Conservation (phyloP, 2,113 vertebrate genomes). For the Nannospalax galili region DNA sequence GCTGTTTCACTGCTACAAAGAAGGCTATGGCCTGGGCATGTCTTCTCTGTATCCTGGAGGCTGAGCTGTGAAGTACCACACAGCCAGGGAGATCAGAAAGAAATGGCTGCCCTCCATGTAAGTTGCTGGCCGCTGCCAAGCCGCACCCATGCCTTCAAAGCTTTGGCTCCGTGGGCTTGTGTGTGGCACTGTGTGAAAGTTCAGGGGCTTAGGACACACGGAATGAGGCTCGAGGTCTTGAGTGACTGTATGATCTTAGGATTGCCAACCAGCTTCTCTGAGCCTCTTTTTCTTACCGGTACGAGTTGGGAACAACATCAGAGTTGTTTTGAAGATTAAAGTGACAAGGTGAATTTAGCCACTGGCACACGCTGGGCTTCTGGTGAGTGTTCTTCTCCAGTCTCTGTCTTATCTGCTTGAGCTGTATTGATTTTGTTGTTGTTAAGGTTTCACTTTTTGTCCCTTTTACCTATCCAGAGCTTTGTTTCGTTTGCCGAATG, state of each 20-base stretch:
- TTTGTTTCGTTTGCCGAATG: not conserved
- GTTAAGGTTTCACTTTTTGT: not conserved
- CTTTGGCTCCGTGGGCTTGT: too few relatives aligned
- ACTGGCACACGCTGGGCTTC: too few relatives aligned
- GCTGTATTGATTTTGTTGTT: not conserved
- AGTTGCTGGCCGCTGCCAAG: too few relatives aligned
- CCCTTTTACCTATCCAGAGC: not conserved
- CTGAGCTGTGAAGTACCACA: accelerated
- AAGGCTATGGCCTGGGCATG: not conserved
- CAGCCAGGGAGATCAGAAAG: not conserved
- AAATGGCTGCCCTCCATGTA: accelerated
- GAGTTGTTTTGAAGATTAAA: not conserved
- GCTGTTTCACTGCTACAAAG: not conserved
- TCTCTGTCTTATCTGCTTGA: not conserved
- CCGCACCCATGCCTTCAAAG: not conserved
- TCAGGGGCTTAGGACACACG: not conserved
- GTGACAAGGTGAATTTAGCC: not conserved
- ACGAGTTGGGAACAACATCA: not conserved
- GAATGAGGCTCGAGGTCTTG: not conserved
- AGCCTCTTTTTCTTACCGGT: not conserved
- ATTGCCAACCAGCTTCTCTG: not conserved
- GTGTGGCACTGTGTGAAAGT: not conserved
- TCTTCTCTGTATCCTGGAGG: not conserved
- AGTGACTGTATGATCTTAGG: not conserved
- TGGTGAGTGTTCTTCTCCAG: too few relatives aligned